Percentiles rank a stretch among this genome's conserved stretches.
Conservation (phyloP, 2,113 vertebrate species). For the Laticauda laticaudata region DNA sequence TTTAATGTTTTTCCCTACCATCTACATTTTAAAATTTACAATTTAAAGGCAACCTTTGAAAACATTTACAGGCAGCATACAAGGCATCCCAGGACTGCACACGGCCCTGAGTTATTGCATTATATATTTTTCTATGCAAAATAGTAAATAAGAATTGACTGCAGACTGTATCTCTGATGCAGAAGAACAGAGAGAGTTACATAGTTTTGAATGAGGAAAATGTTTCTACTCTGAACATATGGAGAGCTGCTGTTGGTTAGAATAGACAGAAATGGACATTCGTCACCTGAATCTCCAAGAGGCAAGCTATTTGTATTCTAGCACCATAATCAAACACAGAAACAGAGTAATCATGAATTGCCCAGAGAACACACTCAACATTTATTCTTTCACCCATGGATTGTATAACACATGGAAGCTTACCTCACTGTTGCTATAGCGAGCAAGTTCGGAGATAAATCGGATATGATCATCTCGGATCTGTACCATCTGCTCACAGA, state of each 20-base stretch:
- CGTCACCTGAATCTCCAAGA: background rate
- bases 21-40: background rate
- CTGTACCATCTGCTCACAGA: constrained; percentile 99
- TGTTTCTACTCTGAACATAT: background rate
- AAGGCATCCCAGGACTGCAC: background rate
- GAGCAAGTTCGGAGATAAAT: constrained; percentile 97
- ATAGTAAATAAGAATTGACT: background rate
- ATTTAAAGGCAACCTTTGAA: background rate
- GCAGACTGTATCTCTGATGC: background rate
- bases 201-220: background rate
- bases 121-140: background rate
- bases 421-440: constrained; percentile 98
- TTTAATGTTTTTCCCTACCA: background rate
- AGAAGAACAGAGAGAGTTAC: background rate
- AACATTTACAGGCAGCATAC: background rate
- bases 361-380: background rate
- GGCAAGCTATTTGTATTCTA: background rate
- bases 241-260: background rate
- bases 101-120: background rate
- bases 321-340: background rate
- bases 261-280: background rate
- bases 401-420: constrained; percentile 19
- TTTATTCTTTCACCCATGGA: background rate
- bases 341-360: background rate
- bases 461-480: constrained; percentile 99